These are phyloP conservation scores for Tenthredo notha DNA, from an alignment of 2,888 invertebrate species.

Conservation along the genomic window DNA sequence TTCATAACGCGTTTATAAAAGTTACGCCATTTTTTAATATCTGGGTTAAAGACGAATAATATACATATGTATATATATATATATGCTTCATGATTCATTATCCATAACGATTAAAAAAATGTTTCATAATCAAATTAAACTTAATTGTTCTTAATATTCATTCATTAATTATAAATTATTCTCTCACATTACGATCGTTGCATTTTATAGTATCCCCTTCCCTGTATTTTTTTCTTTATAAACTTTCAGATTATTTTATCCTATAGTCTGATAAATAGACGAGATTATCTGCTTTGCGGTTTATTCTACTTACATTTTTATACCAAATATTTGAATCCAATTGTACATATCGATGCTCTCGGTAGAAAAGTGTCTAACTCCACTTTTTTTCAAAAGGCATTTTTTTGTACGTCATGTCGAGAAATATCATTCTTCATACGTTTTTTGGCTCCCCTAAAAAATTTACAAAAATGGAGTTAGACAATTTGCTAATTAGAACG, in stretches of 20 bases:
- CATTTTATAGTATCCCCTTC: neutral
- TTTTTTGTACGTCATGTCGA: no score
- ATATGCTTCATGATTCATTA: neutral
- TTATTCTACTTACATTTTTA: neutral
- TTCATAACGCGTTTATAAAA: constrained; percentile 22
- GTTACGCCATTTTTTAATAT: constrained; percentile 45
- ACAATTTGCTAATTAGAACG: no score
- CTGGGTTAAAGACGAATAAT: constrained; percentile 34
- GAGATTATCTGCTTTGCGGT: neutral
- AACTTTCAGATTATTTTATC: neutral
- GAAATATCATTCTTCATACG: no score
- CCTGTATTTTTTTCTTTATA: neutral
- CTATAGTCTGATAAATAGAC: no score
- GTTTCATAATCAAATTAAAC: neutral
- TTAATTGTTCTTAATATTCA: neutral
- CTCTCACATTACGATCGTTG: neutral
- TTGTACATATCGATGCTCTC: neutral
- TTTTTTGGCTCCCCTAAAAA: no score
- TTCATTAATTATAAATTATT: neutral
- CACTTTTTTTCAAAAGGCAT: no score
- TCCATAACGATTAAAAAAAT: neutral
- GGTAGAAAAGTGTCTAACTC: no score
- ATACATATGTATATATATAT: neutral
- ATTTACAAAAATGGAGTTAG: no score
- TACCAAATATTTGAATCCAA: neutral